Conservation (phyloP, 1,140 invertebrate genomes). For the Conopomorpha cramerella region DNA sequence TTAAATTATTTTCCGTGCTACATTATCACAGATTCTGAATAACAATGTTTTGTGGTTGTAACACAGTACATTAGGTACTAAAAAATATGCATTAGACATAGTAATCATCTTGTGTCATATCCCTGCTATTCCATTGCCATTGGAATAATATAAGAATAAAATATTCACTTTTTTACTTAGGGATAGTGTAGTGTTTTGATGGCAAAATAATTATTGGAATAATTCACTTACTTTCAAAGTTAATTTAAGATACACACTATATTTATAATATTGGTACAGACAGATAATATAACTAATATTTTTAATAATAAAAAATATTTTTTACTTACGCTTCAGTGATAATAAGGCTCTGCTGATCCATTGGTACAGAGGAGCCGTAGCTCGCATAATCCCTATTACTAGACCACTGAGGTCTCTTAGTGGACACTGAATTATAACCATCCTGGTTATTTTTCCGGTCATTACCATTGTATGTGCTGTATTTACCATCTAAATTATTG, state of each 20-base stretch:
- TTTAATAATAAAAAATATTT: slow-evolving; percentile 4
- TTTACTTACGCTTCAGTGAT: slow-evolving; percentile 66
- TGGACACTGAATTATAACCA: slow-evolving; percentile 23
- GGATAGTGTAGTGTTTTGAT: background rate
- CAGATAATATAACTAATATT: background rate
- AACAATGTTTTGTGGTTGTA: no score
- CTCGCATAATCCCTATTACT: slow-evolving; percentile 21
- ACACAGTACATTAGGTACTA: no score
- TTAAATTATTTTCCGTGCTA: background rate
- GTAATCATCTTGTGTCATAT: no score
- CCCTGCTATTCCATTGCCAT: no score
- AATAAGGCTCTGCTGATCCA: slow-evolving; percentile 59
- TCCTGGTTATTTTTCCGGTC: slow-evolving; percentile 25
- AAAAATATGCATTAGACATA: no score
- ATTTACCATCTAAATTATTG: slow-evolving; percentile 3
- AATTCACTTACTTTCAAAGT: slow-evolving; percentile 4
- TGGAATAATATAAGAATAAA: no score
- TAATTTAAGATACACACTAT: background rate
- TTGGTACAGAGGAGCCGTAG: slow-evolving; percentile 23
- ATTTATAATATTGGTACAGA: no score
- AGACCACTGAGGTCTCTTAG: slow-evolving; percentile 31
- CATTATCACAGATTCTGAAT: no score
- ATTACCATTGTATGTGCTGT: slow-evolving; percentile 6
- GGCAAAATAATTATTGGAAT: background rate
- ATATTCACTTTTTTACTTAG: background rate